phyloP scores from a whole-genome alignment of 2,113 vertebrate genomes.

The Hippoglossus stenolepis region DNA sequence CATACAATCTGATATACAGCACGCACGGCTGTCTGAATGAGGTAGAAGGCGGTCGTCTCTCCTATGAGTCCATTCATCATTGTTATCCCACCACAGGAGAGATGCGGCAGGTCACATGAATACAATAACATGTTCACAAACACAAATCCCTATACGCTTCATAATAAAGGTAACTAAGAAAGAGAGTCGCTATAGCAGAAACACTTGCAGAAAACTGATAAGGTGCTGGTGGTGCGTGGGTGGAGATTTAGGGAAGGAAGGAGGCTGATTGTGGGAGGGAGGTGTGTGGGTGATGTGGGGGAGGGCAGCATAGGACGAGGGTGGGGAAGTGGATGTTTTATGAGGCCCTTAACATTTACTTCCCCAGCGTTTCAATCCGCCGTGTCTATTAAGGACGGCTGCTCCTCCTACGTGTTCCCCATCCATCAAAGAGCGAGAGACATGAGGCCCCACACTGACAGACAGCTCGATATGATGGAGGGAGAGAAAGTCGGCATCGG shows the following conservation, averaged over 20 bases:
- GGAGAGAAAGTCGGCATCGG: constrained; percentile 51
- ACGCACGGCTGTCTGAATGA: constrained; percentile 9
- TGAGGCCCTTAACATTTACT: constrained; percentile 87
- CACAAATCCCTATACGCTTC: constrained; percentile 14
- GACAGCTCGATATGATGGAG: constrained; percentile 75
- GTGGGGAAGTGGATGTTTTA: constrained; percentile 82
- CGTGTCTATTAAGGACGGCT: constrained; percentile 83
- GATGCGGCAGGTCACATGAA: background rate
- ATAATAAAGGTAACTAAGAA: constrained; percentile 15
- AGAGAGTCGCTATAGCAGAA: constrained; percentile 18
- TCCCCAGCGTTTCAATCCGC: constrained; percentile 82
- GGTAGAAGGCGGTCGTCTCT: constrained; percentile 18
- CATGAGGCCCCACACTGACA: constrained; percentile 60
- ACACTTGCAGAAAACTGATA: constrained; percentile 44
- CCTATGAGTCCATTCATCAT: constrained; percentile 37
- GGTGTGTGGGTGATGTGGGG: constrained; percentile 59
- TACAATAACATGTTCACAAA: background rate
- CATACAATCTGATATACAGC: constrained; percentile 43
- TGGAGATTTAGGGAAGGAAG: constrained; percentile 47
- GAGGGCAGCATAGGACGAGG: constrained; percentile 59
- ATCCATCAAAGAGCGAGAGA: constrained; percentile 80
- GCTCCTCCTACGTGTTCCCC: constrained; percentile 80
- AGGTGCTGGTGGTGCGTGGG: constrained; percentile 42
- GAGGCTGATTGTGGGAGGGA: constrained; percentile 48
- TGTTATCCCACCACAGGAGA: background rate